phyloP scores from a whole-genome alignment of 2,113 vertebrate genomes.

The Hippoglossus stenolepis region DNA sequence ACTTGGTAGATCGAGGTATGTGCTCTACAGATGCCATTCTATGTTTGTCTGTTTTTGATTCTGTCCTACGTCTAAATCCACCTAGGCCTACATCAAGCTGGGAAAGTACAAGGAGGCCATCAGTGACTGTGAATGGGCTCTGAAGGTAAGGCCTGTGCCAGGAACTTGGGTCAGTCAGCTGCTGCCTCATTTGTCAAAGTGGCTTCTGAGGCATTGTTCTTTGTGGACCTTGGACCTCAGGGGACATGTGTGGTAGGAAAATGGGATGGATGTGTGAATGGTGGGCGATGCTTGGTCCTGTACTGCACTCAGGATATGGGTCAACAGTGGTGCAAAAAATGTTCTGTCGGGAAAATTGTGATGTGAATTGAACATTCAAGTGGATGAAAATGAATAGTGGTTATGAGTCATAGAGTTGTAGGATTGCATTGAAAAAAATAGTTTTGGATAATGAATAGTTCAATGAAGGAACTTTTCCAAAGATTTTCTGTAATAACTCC shows the following conservation, averaged over 20 bases:
- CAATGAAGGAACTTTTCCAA: too few relatives aligned
- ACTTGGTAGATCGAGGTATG: too few relatives aligned
- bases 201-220: constrained; percentile 4
- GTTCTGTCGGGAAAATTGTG: not conserved
- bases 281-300: constrained; percentile 1
- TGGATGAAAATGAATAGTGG: not conserved
- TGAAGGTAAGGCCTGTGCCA: constrained; percentile 86
- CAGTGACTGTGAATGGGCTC: constrained; percentile 91
- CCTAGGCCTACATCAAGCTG: constrained; percentile 90
- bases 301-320: not conserved
- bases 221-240: constrained; percentile 17
- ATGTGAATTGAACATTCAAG: not conserved
- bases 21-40: too few relatives aligned
- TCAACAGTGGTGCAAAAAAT: constrained; percentile 5
- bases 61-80: constrained; percentile 17
- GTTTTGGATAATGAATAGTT: not conserved
- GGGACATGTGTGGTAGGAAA: constrained; percentile 21
- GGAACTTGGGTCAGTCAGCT: constrained; percentile 26
- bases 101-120: constrained; percentile 87
- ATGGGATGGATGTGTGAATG: constrained; percentile 8
- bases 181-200: constrained; percentile 49
- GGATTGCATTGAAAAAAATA: not conserved
- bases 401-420: not conserved
- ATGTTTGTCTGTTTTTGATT: not conserved
- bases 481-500: not conserved